Evolutionary conservation across 2,888 invertebrate species (phyloP).

Genomic region (Tridacna gigas): DNA sequence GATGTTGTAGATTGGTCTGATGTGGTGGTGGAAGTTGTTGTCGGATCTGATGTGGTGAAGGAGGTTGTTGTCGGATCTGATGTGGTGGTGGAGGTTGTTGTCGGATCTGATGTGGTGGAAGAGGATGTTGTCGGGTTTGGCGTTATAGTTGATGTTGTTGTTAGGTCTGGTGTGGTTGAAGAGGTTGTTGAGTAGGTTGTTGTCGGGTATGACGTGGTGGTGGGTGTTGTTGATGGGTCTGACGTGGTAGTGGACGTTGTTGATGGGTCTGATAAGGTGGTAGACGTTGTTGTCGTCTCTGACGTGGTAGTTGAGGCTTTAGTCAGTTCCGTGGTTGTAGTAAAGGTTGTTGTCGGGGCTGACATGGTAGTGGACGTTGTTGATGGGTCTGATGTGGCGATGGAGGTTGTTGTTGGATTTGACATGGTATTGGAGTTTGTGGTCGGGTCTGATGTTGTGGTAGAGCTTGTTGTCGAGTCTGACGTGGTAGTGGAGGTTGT

Average conservation of each 20-base stretch:
- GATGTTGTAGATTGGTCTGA: neutral
- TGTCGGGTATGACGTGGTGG: neutral
- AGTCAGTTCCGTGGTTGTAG: neutral
- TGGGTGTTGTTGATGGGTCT: neutral
- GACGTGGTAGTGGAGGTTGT: neutral
- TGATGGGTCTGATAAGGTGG: neutral
- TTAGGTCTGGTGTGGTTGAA: neutral
- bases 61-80: neutral
- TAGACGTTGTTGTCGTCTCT: neutral
- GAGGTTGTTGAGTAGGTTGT: neutral
- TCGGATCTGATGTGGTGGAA: neutral
- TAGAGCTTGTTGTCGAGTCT: neutral
- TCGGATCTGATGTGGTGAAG: neutral
- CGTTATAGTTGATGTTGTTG: neutral
- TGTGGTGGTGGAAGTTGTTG: neutral
- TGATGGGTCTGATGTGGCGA: neutral
- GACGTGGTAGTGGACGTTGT: neutral
- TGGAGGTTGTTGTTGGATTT: neutral
- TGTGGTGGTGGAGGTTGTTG: neutral
- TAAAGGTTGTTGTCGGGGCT: neutral
- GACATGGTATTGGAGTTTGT: neutral
- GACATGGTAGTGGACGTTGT: neutral
- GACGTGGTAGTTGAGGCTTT: neutral
- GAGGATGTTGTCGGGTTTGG: neutral
- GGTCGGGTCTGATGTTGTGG: neutral